Evolutionary conservation across 2,113 vertebrate species (phyloP).

Genomic region (Actenoides lindsayi): DNA sequence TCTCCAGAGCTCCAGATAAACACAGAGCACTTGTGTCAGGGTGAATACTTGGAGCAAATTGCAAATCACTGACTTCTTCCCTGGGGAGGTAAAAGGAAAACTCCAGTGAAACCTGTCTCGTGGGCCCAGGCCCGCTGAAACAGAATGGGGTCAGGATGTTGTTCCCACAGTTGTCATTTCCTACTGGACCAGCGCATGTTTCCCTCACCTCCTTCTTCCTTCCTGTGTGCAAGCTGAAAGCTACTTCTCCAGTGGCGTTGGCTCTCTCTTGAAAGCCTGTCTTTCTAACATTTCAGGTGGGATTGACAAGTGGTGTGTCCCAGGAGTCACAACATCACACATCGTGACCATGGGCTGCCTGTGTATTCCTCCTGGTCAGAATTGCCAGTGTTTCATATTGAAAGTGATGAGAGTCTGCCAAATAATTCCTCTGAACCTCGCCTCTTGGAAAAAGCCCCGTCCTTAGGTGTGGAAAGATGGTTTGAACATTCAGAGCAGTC

Average conservation of each 20-base stretch:
- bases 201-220: neutral
- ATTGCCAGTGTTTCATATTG: neutral
- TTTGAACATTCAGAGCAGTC: neutral
- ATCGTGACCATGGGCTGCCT: neutral
- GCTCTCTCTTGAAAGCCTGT: neutral
- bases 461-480: neutral
- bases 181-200: neutral
- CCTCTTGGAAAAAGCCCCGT: neutral
- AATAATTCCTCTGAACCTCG: neutral
- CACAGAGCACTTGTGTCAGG: neutral
- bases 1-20: conserved; percentile 26
- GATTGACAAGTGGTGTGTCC: neutral
- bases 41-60: neutral
- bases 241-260: neutral
- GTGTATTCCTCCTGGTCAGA: neutral
- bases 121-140: neutral
- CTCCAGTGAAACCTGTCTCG: neutral
- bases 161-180: neutral
- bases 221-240: neutral
- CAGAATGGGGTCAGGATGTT: neutral
- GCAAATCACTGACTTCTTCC: neutral
- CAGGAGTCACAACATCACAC: neutral
- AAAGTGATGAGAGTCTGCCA: neutral
- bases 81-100: neutral
- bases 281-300: neutral